Percentiles rank a stretch among this genome's conserved stretches.
These are phyloP conservation scores for Oreochromis mossambicus DNA, from an alignment of 2,797 vertebrate genomes.

Conservation along the genomic window DNA sequence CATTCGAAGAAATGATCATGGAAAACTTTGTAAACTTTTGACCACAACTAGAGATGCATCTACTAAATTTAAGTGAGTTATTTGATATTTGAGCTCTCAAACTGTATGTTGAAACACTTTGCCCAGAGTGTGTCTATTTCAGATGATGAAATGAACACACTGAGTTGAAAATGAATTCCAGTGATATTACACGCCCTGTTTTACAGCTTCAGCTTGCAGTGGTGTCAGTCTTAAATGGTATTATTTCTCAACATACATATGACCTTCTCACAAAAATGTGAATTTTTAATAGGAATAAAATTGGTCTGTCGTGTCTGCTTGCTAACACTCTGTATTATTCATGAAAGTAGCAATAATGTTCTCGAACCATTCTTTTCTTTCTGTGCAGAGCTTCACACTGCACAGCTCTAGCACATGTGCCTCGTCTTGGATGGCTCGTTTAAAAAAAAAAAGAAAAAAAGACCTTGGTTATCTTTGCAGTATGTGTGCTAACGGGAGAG, in stretches of 20 bases:
- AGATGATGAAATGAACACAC: not conserved
- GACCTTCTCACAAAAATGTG: slow-evolving; percentile 31
- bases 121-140: not conserved
- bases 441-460: not conserved
- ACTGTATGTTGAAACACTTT: not conserved
- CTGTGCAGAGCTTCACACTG: not conserved
- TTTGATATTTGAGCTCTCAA: not conserved
- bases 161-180: slow-evolving; percentile 3
- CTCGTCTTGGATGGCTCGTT: not conserved
- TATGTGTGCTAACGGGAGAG: not conserved
- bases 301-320: slow-evolving; percentile 29
- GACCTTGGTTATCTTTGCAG: not conserved
- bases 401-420: not conserved
- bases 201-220: not conserved
- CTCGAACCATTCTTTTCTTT: slow-evolving; percentile 5
- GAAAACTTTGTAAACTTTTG: not conserved
- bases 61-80: not conserved
- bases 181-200: not conserved
- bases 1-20: not conserved
- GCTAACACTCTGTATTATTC: slow-evolving; percentile 53
- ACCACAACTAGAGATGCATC: not conserved
- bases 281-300: slow-evolving; percentile 57
- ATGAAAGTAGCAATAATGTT: slow-evolving; percentile 45
- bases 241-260: slow-evolving; percentile 28
- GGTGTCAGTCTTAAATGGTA: slow-evolving; percentile 15